Base-by-base conservation (phyloP, 2,888 invertebrate genomes). In the Heliconius hortense region DNA sequence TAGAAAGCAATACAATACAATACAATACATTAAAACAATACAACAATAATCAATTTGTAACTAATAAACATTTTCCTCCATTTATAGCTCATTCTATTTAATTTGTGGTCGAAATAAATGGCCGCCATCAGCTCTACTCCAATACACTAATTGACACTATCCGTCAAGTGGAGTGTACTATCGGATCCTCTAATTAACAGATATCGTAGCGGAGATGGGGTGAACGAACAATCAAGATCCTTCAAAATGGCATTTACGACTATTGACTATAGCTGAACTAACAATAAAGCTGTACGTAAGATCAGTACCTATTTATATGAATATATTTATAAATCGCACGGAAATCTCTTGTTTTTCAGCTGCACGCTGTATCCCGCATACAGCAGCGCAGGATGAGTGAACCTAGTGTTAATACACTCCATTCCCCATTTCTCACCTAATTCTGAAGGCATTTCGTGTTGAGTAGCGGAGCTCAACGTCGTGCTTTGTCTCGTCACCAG, bases 121-220 rank as follows among this genome's bases (percentile, higher is more conserved):
- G 81, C 81, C 80, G 56, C 79, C 83, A 82, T 84, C 81, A 80
- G 79, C 71, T 72, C 56, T 71, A 69, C 66, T 80, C 84, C 82
- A 26, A 66, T 66, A 66, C 24, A 66, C 87, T 90, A 91, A 92
- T 90, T 91, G 90, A 89, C 88, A 89, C 89, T 89, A 90, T 91
- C 89, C 85, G 81, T 83, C 84, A 59, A 60, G 78, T 87, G 88
- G 85, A 85, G 81, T 87, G 83, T 84, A 88, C 87, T 87, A 87
- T 88, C 84, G 83, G 84, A 83, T 84, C 84, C 85, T 85, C 86
- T 88, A 90, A 91, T 91, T 90, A 91, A 90, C 86, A 87, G 85
- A 87, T 83, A 87, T 84, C 83, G 83, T 82, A 81, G 82, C 82
- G 78, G 82, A 81, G 81, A 83, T 83, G 82, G 83, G 81, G 82